Evolutionary conservation across 2,113 vertebrate genomes (phyloP), one percentile per base, ranked within the genome.

Genomic region (Rhinogobius similis): DNA sequence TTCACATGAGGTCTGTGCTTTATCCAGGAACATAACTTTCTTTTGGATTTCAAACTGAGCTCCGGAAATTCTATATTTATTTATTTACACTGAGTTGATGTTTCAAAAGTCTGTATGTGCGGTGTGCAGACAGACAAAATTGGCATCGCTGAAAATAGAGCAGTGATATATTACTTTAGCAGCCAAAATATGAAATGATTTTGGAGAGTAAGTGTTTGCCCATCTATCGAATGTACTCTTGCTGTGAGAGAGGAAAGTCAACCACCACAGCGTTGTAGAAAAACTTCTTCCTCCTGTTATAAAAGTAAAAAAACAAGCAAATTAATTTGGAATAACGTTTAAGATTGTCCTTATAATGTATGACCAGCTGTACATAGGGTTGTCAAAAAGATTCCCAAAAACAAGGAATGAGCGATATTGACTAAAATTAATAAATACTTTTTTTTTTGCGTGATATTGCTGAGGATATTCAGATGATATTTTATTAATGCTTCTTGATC

Each of bases 1-100:
- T 63, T 63, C 62, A 63, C 62, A 63, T 63, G 62, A 63, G 62
- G 62, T 63, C 62, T 63, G 62, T 16, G 36, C 32, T 8, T 43
- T 43, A 43, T 63, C 62, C 62, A 63, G 36, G 62, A 63, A 43
- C 62, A 41, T 26, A 59, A 32, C 27, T 14, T n/a, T 26, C 62
- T 43, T 38, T 43, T 63, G 62, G 38, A 41, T 24, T 39, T 43
- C 20, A 16, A 41, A 63, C 36, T 63, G n/a, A 5, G 58, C 58
- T 38, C 21, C 38, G 36, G 18, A 63, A 24, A 43, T 12, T 23
- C n/a, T 21, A n/a, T 43, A 63, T 63, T 63, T 43, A 63, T 63
- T 63, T 43, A 63, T 63, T 63, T 38, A 43, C 21, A 43, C 13
- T 63, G 36, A 24, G 21, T 26, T 43, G n/a, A 63, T 21, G 61